phyloP scores from a whole-genome alignment of 2,888 invertebrate species.

The Linyphia triangularis region DNA sequence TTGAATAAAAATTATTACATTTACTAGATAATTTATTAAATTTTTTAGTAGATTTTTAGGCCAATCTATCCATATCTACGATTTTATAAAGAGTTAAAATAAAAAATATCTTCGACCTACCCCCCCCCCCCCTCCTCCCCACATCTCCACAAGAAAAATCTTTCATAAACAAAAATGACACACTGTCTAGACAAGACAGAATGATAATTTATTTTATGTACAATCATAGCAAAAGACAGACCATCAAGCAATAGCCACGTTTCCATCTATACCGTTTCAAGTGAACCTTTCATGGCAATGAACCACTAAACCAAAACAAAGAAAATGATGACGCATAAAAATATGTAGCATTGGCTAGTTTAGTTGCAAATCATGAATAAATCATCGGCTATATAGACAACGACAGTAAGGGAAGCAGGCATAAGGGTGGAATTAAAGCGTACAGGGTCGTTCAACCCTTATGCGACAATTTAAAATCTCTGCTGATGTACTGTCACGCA shows the following conservation, averaged over 20 bases:
- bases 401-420: conserved; percentile 9
- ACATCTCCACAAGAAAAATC: too few relatives aligned
- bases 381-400: conserved; percentile 5
- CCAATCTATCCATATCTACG: too few relatives aligned
- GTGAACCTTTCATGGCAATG: conserved; percentile 38
- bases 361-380: conserved; percentile 37
- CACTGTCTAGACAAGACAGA: background rate
- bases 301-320: conserved; percentile 40
- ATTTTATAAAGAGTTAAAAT: too few relatives aligned
- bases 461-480: conserved; percentile 3
- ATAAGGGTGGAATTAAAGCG: background rate
- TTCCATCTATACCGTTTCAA: background rate
- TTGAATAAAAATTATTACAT: too few relatives aligned
- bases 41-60: too few relatives aligned
- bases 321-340: background rate
- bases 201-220: too few relatives aligned
- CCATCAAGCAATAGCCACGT: too few relatives aligned
- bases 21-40: too few relatives aligned
- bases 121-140: too few relatives aligned
- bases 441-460: conserved; percentile 55
- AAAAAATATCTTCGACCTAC: too few relatives aligned
- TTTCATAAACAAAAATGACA: too few relatives aligned
- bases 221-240: too few relatives aligned
- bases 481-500: conserved; percentile 26
- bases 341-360: background rate